Evolutionary conservation across 1,140 invertebrate species (phyloP).

Genomic region (Zaprionus inermis): DNA sequence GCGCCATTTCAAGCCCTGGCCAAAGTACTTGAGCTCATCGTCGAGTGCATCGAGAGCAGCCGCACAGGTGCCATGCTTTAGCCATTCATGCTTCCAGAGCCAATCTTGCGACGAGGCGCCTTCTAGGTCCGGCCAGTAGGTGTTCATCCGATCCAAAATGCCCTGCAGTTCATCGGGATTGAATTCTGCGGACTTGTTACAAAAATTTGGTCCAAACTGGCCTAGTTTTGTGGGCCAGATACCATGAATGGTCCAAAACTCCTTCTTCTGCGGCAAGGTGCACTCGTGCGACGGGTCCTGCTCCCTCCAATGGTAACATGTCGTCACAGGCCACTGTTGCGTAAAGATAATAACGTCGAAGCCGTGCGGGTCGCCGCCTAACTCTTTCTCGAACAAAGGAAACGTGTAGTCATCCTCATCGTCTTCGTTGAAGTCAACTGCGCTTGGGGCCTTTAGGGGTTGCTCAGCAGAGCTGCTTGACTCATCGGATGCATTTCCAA

Average conservation of each 20-base stretch:
- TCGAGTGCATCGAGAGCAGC: constrained; percentile 86
- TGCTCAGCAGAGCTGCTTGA: constrained; percentile 40
- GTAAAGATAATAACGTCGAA: constrained; percentile 93
- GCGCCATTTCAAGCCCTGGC: constrained; percentile 87
- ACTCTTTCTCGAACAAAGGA: not conserved
- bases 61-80: constrained; percentile 93
- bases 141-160: constrained; percentile 87
- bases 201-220: constrained; percentile 88
- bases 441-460: constrained; percentile 30
- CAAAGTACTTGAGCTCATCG: constrained; percentile 90
- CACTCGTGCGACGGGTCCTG: constrained; percentile 87
- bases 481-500: constrained; percentile 40
- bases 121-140: constrained; percentile 91
- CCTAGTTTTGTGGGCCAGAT: constrained; percentile 91
- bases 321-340: constrained; percentile 91
- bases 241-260: constrained; percentile 92
- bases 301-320: constrained; percentile 89
- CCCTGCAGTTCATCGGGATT: constrained; percentile 86
- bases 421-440: constrained; percentile 49
- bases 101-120: constrained; percentile 85
- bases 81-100: constrained; percentile 94
- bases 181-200: constrained; percentile 88
- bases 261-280: constrained; percentile 86
- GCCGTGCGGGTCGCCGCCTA: constrained; percentile 64
- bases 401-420: constrained; percentile 36